Evolutionary conservation across 1,140 invertebrate genomes (phyloP), one percentile per base, ranked within the genome.

Genomic region (Ceratitis capitata): DNA sequence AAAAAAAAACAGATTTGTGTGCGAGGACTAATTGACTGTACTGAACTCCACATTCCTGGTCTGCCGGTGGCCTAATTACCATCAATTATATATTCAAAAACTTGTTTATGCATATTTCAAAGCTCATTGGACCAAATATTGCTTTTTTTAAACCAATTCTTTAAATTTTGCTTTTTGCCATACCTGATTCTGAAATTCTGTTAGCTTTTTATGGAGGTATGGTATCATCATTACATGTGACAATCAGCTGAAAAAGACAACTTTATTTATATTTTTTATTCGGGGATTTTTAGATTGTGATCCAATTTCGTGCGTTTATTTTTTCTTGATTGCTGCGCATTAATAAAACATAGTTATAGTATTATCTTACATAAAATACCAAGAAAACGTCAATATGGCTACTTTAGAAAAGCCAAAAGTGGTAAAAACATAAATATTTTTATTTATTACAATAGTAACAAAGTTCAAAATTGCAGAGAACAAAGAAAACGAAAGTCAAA

Each of bases 361-460:
- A 26, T 26, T 45, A 2, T 16, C 10, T 0, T 23, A 45, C 6
- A 47, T 9, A 19, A 23, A 35, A 10, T 45, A 78, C 3, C n/a
- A 45, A 9, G 6, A 45, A 10, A 42, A 26, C 45, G 64, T 35
- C 23, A 87, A 64, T 39, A 90, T 91, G 89, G 89, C 89, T 14
- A 91, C 89, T n/a, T 86, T 91, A 53, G 88, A 86, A 19, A 91
- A 91, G 85, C 88, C 89, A 29, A 91, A 91, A 45, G 69, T 47
- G 82, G 91, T 88, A 69, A 84, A 85, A 82, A 89, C n/a, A 23
- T 91, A 85, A 84, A 85, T 85, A 39, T 35, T n/a, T 14, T 26
- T 14, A 42, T 26, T 19, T 2, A 69, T 83, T 74, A 29, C 9
- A 16, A 84, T 69, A 74, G 49, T 56, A 53, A 56, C 4, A 6